Base-by-base conservation (phyloP, 1,140 invertebrate species). In the Drosophila jambulina region DNA sequence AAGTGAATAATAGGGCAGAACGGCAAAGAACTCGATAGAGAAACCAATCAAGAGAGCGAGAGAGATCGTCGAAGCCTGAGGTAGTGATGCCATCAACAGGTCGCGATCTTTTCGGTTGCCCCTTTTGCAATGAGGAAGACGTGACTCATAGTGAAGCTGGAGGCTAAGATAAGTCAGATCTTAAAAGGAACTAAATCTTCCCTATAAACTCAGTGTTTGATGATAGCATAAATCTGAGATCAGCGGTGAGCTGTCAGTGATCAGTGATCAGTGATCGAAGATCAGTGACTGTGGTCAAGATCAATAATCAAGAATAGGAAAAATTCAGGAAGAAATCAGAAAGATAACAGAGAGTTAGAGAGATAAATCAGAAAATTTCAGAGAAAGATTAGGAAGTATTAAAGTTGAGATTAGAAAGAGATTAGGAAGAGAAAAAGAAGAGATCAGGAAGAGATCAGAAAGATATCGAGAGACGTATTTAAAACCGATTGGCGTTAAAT, bases 211-310 rank as follows among this genome's bases (percentile, higher is more conserved):
- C 25, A 29, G 19, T 29, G 5, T 27, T 49, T n/a, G 17, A 17
- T 32, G 10, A n/a, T 17, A 17, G 8, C 15, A 45, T 13, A 27
- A 8, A 32, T 21, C 49, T 21, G 49, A 1, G 10, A n/a, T 25
- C 46, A 27, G 9, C 12, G 23, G 17, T n/a, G 7, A 42, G 7
- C 5, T 7, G 19, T 32, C 25, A n/a, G 23, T 7, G 6, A 25
- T 15, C 7, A 46, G 21, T 13, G 12, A 46, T 25, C 17, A 27
- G 15, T 17, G 8, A 48, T 27, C 8, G 27, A 9, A n/a, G 17
- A 49, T 49, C 25, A 48, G 17, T 53, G 27, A 32, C 49, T 53
- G 12, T 32, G 49, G 27, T 53, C 49, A 53, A n/a, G 48, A 49
- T 1, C 4, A n/a, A 12, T 29, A 45, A 49, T 27, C 12, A 48